Evolutionary conservation across 2,113 vertebrate species (phyloP), one percentile per base, ranked within the genome.

Genomic region (Pitta sordida): DNA sequence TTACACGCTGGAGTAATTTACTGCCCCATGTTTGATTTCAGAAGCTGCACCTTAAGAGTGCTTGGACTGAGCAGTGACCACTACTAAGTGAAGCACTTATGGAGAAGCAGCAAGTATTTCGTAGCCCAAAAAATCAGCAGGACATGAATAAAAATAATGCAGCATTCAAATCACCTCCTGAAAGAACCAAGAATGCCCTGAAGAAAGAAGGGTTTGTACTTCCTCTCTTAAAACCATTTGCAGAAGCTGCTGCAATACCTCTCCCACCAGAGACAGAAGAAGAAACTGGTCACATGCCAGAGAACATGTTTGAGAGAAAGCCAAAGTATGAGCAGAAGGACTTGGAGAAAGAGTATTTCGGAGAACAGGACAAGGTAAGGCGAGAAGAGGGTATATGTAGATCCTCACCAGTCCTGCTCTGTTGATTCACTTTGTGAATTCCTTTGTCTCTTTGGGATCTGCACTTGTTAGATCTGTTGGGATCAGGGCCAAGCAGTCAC

Each of bases 131-230:
- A 30, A 14, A 58, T 29, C 63, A 39, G 4, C 22, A 19, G n/a
- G 6, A 36, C 68, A 88, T 86, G 89, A 7, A 62, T 37, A 32
- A 8, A 9, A 44, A 11, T 12, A n/a, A 1, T 3, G 5, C 2
- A 58, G 3, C 0, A 0, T 10, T 11, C 30, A 56, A 37, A 15
- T 1, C 13, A 3, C 2, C 0, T 48, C 3, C 7, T 48, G 11
- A 15, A 63, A 32, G 1, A 30, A 11, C 0, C 15, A 20, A 34
- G 26, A 5, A 1, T 5, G 0, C 9, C 32, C 9, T 1, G 3
- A 56, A 70, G 49, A 68, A 55, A 24, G 16, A 7, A 6, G 11
- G 0, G 12, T 11, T 55, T 64, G 1, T 1, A 14, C 15, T 32
- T 39, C 13, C 26, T 37, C 9, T 17, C 15, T 14, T 8, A 9